phyloP scores from a whole-genome alignment of 2,888 invertebrate genomes.

The Nomada goodeniana region DNA sequence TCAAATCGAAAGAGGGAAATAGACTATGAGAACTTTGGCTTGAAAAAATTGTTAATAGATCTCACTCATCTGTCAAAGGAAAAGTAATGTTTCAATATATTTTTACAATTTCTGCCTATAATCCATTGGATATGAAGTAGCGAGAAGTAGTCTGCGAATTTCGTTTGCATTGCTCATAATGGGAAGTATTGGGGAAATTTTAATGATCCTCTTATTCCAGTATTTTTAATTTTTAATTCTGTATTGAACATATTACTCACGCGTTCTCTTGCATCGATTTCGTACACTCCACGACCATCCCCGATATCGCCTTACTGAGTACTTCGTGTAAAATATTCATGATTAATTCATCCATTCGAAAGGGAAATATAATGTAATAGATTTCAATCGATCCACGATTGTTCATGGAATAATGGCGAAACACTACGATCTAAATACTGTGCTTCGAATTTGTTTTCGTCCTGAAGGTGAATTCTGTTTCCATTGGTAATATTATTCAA shows the following conservation, averaged over 20 bases:
- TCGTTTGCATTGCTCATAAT: neutral
- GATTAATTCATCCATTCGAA: conserved; percentile 24
- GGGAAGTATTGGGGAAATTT: neutral
- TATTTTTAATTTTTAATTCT: too few relatives aligned
- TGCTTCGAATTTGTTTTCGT: conserved; percentile 20
- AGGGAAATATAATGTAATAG: neutral
- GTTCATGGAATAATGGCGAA: neutral
- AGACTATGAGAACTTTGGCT: neutral
- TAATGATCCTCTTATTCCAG: neutral
- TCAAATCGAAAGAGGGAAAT: neutral
- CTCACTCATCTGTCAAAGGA: too few relatives aligned
- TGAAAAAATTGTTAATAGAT: neutral
- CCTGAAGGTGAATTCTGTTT: conserved; percentile 42
- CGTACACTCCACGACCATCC: neutral
- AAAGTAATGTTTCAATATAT: too few relatives aligned
- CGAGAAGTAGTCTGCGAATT: too few relatives aligned
- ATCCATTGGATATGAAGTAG: too few relatives aligned
- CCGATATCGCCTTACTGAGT: neutral
- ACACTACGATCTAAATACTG: neutral
- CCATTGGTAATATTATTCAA: neutral
- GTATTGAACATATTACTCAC: conserved; percentile 2
- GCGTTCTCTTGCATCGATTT: neutral
- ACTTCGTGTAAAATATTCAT: neutral
- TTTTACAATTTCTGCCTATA: too few relatives aligned
- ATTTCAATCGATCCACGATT: neutral